Conservation (phyloP, 1,140 invertebrate species). For the Helicoverpa zea region DNA sequence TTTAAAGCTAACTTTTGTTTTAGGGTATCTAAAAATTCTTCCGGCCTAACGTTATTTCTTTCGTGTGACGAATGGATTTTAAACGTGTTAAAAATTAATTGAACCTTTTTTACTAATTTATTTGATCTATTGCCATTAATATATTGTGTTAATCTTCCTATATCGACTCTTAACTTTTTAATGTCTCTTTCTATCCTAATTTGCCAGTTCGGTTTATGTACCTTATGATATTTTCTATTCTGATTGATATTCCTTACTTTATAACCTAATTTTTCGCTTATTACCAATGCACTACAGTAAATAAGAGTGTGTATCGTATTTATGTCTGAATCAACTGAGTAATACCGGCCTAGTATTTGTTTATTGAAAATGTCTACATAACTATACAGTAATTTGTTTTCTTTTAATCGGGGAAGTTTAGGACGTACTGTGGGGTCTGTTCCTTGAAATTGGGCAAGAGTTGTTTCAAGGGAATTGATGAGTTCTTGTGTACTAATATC, state of each 20-base stretch:
- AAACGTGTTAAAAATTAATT: not conserved
- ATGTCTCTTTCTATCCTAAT: not conserved
- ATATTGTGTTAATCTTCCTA: not conserved
- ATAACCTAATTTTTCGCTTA: not conserved
- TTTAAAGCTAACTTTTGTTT: slow-evolving; percentile 6
- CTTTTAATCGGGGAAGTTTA: not conserved
- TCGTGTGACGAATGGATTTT: not conserved
- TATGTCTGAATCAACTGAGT: too few relatives aligned
- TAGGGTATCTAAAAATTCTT: slow-evolving; percentile 4
- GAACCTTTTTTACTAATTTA: too few relatives aligned
- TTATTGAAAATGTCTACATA: not conserved
- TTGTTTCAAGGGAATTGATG: not conserved
- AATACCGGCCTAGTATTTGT: not conserved
- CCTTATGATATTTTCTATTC: too few relatives aligned
- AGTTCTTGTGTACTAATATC: not conserved
- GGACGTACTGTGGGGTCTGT: not conserved
- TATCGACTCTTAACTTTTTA: not conserved
- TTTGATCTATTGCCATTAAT: not conserved
- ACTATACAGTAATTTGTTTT: not conserved
- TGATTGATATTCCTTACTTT: not conserved
- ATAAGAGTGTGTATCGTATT: not conserved
- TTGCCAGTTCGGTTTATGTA: not conserved
- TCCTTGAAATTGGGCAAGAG: not conserved
- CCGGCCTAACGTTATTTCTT: not conserved
- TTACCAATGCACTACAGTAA: not conserved